Evolutionary conservation across 2,797 vertebrate species (phyloP).

Genomic region (Anolis apletophallus): DNA sequence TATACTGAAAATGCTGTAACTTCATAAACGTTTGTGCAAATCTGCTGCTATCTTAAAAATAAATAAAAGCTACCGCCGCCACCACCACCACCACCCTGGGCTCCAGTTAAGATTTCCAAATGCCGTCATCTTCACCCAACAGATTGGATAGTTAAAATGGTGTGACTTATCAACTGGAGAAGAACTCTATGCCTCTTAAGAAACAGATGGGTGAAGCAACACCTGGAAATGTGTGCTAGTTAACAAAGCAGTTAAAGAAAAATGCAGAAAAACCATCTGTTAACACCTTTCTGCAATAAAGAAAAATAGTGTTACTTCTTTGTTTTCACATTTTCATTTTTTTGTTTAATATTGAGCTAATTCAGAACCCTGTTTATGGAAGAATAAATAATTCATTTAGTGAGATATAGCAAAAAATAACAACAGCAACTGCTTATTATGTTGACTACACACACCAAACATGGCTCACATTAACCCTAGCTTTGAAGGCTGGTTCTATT

Average conservation of each 20-base stretch:
- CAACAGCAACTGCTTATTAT: not conserved
- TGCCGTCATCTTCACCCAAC: constrained; percentile 45
- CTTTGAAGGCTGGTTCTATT: no score
- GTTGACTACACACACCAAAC: not conserved
- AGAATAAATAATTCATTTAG: not conserved
- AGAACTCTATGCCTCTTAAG: constrained; percentile 52
- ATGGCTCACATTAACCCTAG: not conserved
- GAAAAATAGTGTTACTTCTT: constrained; percentile 51
- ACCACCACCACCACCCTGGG: not conserved
- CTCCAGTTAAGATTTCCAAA: constrained; percentile 34
- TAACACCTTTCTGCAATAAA: constrained; percentile 52
- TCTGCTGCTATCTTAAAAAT: constrained; percentile 9
- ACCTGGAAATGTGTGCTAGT: constrained; percentile 57
- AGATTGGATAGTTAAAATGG: constrained; percentile 55
- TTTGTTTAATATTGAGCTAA: not conserved
- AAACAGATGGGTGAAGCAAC: constrained; percentile 68
- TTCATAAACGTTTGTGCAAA: not conserved
- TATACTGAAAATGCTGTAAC: constrained; percentile 18
- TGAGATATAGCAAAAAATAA: not conserved
- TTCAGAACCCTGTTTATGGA: not conserved
- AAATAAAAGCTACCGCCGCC: no score
- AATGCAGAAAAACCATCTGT: constrained; percentile 34
- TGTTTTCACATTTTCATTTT: not conserved
- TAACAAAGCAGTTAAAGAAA: constrained; percentile 45
- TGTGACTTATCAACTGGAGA: constrained; percentile 65